Conservation (phyloP, 2,888 invertebrate genomes). For the Onchidella celtica region DNA sequence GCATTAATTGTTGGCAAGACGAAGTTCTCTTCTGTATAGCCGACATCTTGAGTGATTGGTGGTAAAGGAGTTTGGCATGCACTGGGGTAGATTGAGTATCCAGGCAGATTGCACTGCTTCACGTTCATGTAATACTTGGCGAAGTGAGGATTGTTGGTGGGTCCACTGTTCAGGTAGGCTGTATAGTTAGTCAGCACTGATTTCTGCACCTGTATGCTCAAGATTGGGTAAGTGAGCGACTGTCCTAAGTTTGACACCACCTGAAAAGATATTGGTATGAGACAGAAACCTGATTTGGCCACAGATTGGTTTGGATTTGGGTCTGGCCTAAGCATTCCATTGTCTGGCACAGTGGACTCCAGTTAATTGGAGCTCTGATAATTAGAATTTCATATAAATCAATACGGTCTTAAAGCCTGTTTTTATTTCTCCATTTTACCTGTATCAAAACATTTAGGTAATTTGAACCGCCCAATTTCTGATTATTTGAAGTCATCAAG, state of each 20-base stretch:
- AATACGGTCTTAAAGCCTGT: too few species aligned
- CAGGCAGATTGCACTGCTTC: slow-evolving; percentile 69
- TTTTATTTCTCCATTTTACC: too few species aligned
- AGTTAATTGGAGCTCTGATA: too few species aligned
- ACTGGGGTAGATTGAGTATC: slow-evolving; percentile 41
- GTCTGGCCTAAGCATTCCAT: too few species aligned
- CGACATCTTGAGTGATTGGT: slow-evolving; percentile 46
- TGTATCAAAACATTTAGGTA: too few species aligned
- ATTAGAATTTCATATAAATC: too few species aligned
- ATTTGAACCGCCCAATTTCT: too few species aligned
- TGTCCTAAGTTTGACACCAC: slow-evolving; percentile 55
- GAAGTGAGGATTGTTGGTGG: slow-evolving; percentile 60
- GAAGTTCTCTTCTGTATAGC: slow-evolving; percentile 66
- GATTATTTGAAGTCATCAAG: too few species aligned
- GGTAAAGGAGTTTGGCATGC: slow-evolving; percentile 38
- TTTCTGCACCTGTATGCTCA: slow-evolving; percentile 57
- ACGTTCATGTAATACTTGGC: slow-evolving; percentile 66
- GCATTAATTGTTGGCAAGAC: slow-evolving; percentile 78
- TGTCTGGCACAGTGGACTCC: too few species aligned
- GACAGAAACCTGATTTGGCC: too few species aligned
- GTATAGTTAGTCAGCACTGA: slow-evolving; percentile 53
- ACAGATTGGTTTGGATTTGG: too few species aligned
- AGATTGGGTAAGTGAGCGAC: slow-evolving; percentile 54
- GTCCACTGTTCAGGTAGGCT: slow-evolving; percentile 51
- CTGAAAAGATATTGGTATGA: slow-evolving; percentile 13